These are phyloP conservation scores for Penaeus chinensis DNA, from an alignment of 1,140 invertebrate genomes.

Conservation along the genomic window DNA sequence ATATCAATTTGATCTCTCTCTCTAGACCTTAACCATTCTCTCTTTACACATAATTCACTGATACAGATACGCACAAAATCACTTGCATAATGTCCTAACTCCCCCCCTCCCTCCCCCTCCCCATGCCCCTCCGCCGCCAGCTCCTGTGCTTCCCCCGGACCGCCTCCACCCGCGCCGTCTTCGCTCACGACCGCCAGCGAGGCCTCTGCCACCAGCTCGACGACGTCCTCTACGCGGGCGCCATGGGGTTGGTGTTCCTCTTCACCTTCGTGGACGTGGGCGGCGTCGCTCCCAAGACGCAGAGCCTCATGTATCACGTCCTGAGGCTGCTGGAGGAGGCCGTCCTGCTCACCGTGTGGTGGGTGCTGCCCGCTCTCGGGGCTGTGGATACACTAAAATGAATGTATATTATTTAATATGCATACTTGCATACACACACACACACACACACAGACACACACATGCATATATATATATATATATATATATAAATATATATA, in stretches of 20 bases:
- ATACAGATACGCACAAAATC: too few species aligned
- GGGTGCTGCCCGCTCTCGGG: background rate
- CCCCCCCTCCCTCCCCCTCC: background rate
- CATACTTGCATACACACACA: too few species aligned
- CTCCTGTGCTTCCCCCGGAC: conserved; percentile 40
- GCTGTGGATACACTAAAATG: too few species aligned
- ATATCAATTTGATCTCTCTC: too few species aligned
- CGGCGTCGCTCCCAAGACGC: conserved; percentile 13
- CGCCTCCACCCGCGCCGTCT: conserved; percentile 42
- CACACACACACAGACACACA: too few species aligned
- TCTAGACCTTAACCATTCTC: too few species aligned
- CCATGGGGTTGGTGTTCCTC: conserved; percentile 50
- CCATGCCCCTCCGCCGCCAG: background rate
- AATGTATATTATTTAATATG: too few species aligned
- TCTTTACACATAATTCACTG: too few species aligned
- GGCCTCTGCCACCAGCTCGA: conserved; percentile 43
- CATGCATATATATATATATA: too few species aligned
- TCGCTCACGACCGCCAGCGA: conserved; percentile 33
- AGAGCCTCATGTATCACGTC: conserved; percentile 31
- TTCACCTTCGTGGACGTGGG: conserved; percentile 54
- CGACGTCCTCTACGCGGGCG: conserved; percentile 36
- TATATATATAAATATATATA: too few species aligned
- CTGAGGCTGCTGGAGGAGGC: conserved; percentile 40
- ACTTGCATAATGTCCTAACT: too few species aligned
- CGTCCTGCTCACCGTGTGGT: conserved; percentile 40